A percentile compares a stretch with the other conserved stretches of the same genome.
Evolutionary conservation across 2,113 vertebrate species (phyloP).

Genomic region (Leucoraja erinaceus): DNA sequence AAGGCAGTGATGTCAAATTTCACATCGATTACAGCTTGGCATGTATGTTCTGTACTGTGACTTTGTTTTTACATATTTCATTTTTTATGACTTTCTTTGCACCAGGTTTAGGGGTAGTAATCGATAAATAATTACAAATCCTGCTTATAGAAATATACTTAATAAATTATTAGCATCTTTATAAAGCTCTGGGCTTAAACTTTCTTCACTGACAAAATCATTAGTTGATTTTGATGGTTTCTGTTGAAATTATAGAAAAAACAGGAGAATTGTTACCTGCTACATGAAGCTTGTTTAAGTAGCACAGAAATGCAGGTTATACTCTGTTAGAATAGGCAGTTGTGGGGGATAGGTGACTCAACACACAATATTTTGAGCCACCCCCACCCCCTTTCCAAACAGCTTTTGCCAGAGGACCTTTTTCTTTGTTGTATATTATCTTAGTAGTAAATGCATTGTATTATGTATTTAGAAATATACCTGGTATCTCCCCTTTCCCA

Average conservation of each 20-base stretch:
- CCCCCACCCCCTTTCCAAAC: no score
- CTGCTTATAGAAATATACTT: not conserved
- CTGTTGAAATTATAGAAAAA: not conserved
- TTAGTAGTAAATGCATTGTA: not conserved
- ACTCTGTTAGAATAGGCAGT: not conserved
- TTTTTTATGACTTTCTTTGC: not conserved
- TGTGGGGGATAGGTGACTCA: no score
- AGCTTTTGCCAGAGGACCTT: not conserved
- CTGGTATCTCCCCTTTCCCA: no score
- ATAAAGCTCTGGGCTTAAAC: not conserved
- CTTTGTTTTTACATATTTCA: not conserved
- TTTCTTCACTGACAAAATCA: not conserved
- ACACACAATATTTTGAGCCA: not conserved
- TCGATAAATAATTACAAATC: not conserved
- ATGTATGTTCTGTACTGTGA: conserved; percentile 59
- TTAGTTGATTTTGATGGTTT: not conserved
- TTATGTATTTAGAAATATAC: not conserved
- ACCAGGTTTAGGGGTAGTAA: not conserved
- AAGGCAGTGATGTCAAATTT: conserved; percentile 72
- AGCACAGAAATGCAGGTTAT: not conserved
- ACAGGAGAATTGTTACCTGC: not conserved
- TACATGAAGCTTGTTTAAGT: not conserved
- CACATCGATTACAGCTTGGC: conserved; percentile 78
- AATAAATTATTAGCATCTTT: not conserved
- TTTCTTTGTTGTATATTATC: not conserved